These are phyloP conservation scores for Megaceryle maxima DNA, from an alignment of 2,113 vertebrate species.

Conservation along the genomic window DNA sequence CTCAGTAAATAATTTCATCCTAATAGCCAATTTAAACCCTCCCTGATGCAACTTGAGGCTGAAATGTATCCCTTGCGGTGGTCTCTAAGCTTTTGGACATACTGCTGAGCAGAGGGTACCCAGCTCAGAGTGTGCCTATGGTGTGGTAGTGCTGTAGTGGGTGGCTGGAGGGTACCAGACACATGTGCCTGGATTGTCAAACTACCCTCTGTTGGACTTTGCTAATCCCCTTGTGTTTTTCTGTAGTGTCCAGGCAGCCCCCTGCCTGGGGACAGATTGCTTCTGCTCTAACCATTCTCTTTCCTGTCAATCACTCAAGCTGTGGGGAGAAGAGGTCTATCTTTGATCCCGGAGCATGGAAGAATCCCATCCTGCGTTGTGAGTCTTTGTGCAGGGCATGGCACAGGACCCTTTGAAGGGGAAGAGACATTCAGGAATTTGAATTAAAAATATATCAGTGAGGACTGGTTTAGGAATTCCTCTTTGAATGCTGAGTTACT, in stretches of 20 bases:
- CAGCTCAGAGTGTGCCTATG: not conserved
- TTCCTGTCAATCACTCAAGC: not conserved
- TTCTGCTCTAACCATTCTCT: not conserved
- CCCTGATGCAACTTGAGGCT: not conserved
- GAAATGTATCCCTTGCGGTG: not conserved
- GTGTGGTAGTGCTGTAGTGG: not conserved
- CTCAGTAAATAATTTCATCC: too few relatives aligned
- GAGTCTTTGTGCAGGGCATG: not conserved
- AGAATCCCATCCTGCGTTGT: not conserved
- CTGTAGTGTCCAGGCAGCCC: not conserved
- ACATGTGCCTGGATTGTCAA: not conserved
- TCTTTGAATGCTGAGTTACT: not conserved
- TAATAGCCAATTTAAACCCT: too few relatives aligned
- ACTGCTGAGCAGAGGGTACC: not conserved
- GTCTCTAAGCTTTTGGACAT: too few relatives aligned
- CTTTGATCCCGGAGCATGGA: not conserved
- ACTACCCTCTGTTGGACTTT: too few relatives aligned
- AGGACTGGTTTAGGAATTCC: not conserved
- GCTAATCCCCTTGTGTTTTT: not conserved
- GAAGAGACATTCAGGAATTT: too few relatives aligned
- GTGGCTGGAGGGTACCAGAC: not conserved
- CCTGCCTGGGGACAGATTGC: not conserved
- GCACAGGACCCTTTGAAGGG: not conserved
- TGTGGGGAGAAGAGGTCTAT: not conserved
- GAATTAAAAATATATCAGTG: not conserved